phyloP scores from a whole-genome alignment of 2,113 vertebrate genomes.

The Thalassarche chlororhynchos region DNA sequence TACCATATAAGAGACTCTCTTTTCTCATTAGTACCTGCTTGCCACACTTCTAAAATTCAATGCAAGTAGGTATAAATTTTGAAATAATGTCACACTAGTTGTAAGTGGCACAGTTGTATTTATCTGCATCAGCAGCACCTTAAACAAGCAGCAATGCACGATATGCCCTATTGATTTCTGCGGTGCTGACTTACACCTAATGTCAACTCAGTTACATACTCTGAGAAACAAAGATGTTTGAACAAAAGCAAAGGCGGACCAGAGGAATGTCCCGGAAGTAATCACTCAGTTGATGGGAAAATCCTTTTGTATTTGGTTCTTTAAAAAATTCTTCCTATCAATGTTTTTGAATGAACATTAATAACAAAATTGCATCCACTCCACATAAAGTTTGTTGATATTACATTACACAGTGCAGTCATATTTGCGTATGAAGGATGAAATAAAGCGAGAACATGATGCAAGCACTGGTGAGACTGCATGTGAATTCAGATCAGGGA shows the following conservation, averaged over 20 bases:
- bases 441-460: not conserved
- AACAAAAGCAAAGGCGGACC: not conserved
- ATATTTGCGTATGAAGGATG: not conserved
- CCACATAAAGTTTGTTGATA: not conserved
- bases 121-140: not conserved
- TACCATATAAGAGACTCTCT: not conserved
- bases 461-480: not conserved
- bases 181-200: not conserved
- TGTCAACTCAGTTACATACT: not conserved
- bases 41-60: not conserved
- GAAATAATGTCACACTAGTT: not conserved
- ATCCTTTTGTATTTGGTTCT: not conserved
- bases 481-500: not conserved
- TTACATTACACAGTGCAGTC: not conserved
- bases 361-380: not conserved
- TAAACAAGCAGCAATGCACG: not conserved
- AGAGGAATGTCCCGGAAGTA: not conserved
- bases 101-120: not conserved
- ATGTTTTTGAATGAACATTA: not conserved
- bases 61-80: not conserved
- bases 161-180: not conserved
- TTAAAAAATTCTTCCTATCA: not conserved
- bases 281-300: not conserved
- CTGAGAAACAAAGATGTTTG: not conserved
- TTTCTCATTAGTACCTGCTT: not conserved